Evolutionary conservation across 2,888 invertebrate genomes (phyloP), one percentile per base, ranked within the genome.

Genomic region (Sphecodes monilicornis): DNA sequence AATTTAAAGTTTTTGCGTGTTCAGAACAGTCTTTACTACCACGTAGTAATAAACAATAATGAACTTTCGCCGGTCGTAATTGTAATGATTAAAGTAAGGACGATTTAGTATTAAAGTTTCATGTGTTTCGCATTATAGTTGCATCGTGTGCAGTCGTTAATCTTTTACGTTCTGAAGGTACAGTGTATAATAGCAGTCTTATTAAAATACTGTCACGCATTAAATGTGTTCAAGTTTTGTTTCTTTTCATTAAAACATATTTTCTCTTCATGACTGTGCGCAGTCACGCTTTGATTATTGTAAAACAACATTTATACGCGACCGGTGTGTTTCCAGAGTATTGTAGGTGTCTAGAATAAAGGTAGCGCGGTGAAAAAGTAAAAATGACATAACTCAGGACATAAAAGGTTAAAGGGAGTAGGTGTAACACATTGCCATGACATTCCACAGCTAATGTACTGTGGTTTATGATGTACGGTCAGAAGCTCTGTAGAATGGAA

Each of bases 391-490:
- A 60, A 60, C 29, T 29, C 60, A 5, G 29, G 29, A 26, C 16
- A 29, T 60, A 60, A 60, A 60, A 60, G 60, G 60, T 29, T 60
- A 60, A 60, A 60, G 60, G 60, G 60, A 29, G 60, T 60, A 60
- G 29, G 60, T 60, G 60, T 60, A 60, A 26, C 60, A 60, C 60
- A 29, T 60, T 60, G 60, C 60, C 29, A 29, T 29, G 60, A 60
- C 60, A 29, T 60, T 60, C 60, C 60, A 16, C 60, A 29, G 60
- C 60, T 29, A 29, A 26, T 60, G 60, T 16, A 54, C 54, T n/a
- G 54, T 60, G 60, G 26, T 60, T 29, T 60, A 60, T 60, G 29
- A 60, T 29, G 16, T 60, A 60, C 29, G 60, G 26, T 29, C 60
- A 1, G 26, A 13, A 29, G 29, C 13, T 16, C 5, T 29, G 29